Evolutionary conservation across 1,140 invertebrate genomes (phyloP).

Genomic region (Panagrolaimus sp.): DNA sequence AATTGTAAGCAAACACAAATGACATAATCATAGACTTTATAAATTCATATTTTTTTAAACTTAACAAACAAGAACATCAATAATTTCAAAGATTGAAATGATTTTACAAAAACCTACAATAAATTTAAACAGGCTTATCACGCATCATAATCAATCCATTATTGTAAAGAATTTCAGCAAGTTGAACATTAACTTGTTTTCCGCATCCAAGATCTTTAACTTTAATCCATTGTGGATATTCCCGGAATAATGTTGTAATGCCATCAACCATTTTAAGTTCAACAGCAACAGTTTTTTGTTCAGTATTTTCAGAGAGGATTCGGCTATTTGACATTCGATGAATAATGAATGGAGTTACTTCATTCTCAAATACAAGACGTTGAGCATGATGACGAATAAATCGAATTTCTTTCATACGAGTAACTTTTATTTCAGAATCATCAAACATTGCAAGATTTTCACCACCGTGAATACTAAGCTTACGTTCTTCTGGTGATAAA

Average conservation of each 20-base stretch:
- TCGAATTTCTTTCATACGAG: slow-evolving; percentile 12
- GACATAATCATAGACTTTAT: no score
- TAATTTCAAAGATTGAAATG: no score
- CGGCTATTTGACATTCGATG: slow-evolving; percentile 12
- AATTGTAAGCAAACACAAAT: no score
- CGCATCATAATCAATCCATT: slow-evolving; percentile 12
- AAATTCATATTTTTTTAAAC: no score
- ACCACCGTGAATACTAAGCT: background rate
- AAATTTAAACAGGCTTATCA: background rate
- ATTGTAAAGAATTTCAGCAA: background rate
- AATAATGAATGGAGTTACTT: background rate
- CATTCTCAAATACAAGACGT: background rate
- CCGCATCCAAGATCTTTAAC: slow-evolving; percentile 13
- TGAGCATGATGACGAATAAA: slow-evolving; percentile 12
- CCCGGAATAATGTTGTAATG: background rate
- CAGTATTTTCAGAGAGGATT: slow-evolving; percentile 4
- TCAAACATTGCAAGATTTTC: background rate
- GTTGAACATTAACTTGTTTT: background rate
- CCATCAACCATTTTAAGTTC: slow-evolving; percentile 12
- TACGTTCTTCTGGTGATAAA: background rate
- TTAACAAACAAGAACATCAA: no score
- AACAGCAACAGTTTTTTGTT: background rate
- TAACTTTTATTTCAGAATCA: background rate
- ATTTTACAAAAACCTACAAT: no score
- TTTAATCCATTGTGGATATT: slow-evolving; percentile 8